These are phyloP conservation scores for Cynodonichthys magdalenae DNA, from an alignment of 2,797 vertebrate species.

Conservation along the genomic window DNA sequence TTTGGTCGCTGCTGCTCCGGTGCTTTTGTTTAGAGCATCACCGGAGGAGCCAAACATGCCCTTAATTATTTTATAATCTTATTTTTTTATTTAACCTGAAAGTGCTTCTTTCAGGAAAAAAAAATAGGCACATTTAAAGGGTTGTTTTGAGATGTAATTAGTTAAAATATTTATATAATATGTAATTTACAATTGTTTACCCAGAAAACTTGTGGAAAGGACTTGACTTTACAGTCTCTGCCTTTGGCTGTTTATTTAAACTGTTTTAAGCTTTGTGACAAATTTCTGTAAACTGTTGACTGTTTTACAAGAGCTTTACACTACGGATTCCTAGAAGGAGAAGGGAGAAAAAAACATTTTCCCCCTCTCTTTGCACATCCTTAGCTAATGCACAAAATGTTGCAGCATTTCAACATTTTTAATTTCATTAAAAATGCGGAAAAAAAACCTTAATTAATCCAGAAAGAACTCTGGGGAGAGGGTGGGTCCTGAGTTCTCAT, in stretches of 20 bases:
- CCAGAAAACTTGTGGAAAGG: background rate
- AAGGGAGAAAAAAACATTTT: background rate
- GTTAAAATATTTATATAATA: too few species aligned
- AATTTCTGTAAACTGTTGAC: background rate
- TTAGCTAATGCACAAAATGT: conserved; percentile 12
- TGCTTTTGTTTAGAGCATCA: too few species aligned
- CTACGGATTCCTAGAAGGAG: too few species aligned
- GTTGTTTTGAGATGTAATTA: too few species aligned
- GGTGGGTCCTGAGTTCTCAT: conserved; percentile 83
- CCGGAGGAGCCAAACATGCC: too few species aligned
- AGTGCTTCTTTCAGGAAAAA: too few species aligned
- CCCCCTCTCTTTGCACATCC: conserved; percentile 14
- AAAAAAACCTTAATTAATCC: conserved; percentile 45
- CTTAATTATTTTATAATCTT: too few species aligned
- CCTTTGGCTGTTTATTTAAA: conserved; percentile 15
- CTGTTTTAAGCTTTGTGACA: background rate
- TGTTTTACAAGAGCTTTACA: background rate
- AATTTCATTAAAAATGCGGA: conserved; percentile 32
- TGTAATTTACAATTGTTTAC: too few species aligned
- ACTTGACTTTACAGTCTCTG: conserved; percentile 9
- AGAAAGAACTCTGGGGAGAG: conserved; percentile 75
- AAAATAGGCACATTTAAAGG: too few species aligned
- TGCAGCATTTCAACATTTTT: conserved; percentile 17
- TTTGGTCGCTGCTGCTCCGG: too few species aligned
- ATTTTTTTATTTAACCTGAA: too few species aligned